A percentile compares a stretch with the other conserved stretches of the same genome.
Conservation (phyloP, 2,113 vertebrate genomes). For the Cynocephalus volans region DNA sequence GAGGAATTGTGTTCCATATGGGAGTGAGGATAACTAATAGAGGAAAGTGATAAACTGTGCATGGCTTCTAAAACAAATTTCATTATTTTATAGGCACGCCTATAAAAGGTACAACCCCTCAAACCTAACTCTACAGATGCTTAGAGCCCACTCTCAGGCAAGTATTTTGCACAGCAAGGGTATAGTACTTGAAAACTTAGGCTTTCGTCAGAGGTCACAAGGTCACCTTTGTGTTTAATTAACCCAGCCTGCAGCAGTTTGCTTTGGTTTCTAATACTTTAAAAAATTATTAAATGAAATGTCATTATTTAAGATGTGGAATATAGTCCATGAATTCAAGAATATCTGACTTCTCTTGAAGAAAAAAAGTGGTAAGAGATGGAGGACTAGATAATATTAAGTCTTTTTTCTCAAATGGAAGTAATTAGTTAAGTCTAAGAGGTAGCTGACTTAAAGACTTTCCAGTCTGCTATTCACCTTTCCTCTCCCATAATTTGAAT, state of each 20-base stretch:
- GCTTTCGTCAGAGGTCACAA: not conserved
- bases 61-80: constrained; percentile 31
- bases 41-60: not conserved
- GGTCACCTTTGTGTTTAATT: not conserved
- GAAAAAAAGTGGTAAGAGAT: not conserved
- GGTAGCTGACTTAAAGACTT: not conserved
- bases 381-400: not conserved
- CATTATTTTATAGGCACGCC: not conserved
- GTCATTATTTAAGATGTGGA: constrained; percentile 38
- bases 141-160: not conserved
- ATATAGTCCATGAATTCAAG: not conserved
- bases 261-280: constrained; percentile 25
- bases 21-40: not conserved
- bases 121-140: not conserved
- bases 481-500: constrained; percentile 4
- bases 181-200: not conserved
- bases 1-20: not conserved
- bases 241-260: not conserved
- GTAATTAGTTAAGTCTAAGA: constrained; percentile 41
- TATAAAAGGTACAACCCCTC: not conserved
- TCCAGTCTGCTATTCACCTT: not conserved
- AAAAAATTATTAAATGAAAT: constrained; percentile 42
- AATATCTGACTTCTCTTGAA: not conserved
- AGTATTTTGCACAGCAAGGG: not conserved
- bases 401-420: constrained; percentile 1